Base-by-base conservation (phyloP, 2,797 vertebrate species). In the Enteromius trimaculatus region DNA sequence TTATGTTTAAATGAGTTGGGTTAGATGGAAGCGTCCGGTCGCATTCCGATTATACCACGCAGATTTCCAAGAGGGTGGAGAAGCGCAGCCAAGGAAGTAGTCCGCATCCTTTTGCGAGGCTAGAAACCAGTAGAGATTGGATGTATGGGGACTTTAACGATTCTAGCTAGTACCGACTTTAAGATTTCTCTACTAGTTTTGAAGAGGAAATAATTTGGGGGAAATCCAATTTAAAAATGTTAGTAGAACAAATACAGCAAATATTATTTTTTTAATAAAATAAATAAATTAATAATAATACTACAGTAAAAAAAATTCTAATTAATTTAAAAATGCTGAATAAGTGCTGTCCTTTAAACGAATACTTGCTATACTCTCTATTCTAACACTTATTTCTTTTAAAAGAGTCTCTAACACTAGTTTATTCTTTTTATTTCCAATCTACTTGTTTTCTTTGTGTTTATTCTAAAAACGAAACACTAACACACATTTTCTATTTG, bases 21-120 rank as follows among this genome's bases (percentile, higher is more conserved):
- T 8, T 14, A 21, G 71, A 74, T 84, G 80, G 75, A 29, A 8
- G 53, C 37, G 79, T 79, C 83, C 1, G 3, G 13, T n/a, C 65
- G 58, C 44, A 83, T 90, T 91, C 75, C 76, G 92, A 92, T 87
- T 89, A 88, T 92, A 95, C 92, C 93, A 94, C 90, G 68, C 51
- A 34, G 26, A 74, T 1, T 26, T 6, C 1, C 42, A 10, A 13
- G 17, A 68, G 58, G 80, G 80, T 16, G 80, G 42, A 66, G 21
- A 51, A 34, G 60, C 58, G 31, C 10, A 11, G 7, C 8, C 14
- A 3, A 26, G 19, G 21, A 75, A 72, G 47, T 49, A 17, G 5
- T 11, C 70, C 17, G 13, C 4, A 31, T 68, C 16, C 17, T 39
- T 23, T 64, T 37, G 14, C 4, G 7, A 9, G 39, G 16, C 17